phyloP scores from a whole-genome alignment of 1,140 invertebrate genomes.

The Onthophagus taurus region DNA sequence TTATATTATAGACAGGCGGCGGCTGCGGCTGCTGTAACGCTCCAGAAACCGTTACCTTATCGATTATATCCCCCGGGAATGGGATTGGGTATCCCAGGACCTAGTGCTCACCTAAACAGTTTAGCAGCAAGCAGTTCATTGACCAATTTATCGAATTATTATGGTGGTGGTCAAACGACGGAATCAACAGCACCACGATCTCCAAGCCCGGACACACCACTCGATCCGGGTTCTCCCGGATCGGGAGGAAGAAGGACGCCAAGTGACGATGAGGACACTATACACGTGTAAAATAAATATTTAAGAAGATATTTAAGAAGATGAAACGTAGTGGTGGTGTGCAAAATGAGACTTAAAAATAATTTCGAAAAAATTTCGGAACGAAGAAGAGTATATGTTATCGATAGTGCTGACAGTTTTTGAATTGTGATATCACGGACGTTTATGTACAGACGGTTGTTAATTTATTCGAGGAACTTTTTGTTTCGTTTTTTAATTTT shows the following conservation, averaged over 20 bases:
- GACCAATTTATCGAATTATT: conserved; percentile 48
- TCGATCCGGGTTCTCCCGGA: conserved; percentile 37
- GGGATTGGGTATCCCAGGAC: conserved; percentile 51
- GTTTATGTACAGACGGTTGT: too few species aligned
- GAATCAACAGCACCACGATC: conserved; percentile 29
- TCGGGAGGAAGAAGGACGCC: conserved; percentile 38
- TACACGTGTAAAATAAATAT: conserved; percentile 37
- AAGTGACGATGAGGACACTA: conserved; percentile 48
- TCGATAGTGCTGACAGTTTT: too few species aligned
- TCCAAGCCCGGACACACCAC: conserved; percentile 38
- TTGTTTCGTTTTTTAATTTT: too few species aligned
- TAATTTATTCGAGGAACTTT: too few species aligned
- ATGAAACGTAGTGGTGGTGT: too few species aligned
- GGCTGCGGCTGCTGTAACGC: conserved; percentile 59
- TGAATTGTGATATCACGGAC: too few species aligned
- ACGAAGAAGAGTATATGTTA: too few species aligned
- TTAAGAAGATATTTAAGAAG: too few species aligned
- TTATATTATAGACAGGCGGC: conserved; percentile 71
- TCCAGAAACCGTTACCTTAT: conserved; percentile 83
- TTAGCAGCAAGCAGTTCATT: conserved; percentile 49
- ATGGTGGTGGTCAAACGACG: conserved; percentile 47
- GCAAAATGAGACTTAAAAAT: too few species aligned
- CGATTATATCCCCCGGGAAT: conserved; percentile 57
- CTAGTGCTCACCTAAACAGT: conserved; percentile 48
- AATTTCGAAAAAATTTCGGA: too few species aligned